Evolutionary conservation across 2,888 invertebrate genomes (phyloP).

Genomic region (Chaetogeoica ovagalla): DNA sequence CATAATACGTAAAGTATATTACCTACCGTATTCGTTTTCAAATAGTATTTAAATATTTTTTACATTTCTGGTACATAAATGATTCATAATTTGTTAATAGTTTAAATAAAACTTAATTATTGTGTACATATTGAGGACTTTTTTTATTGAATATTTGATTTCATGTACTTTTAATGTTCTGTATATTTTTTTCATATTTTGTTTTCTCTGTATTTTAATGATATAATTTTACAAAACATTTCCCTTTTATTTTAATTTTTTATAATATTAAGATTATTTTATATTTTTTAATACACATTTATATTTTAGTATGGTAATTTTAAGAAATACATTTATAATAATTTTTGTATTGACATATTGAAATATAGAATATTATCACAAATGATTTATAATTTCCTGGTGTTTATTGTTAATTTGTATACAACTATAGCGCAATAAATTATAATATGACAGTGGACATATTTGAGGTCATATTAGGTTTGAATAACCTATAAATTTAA

Average conservation of each 20-base stretch:
- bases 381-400: not conserved
- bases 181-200: constrained; percentile 34
- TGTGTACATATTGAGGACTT: constrained; percentile 22
- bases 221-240: constrained; percentile 2
- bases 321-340: not conserved
- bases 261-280: constrained; percentile 7
- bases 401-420: not conserved
- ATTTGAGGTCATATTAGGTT: not conserved
- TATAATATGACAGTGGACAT: not conserved
- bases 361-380: constrained; percentile 15
- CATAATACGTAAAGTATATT: not conserved
- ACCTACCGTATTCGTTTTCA: not conserved
- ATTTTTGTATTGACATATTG: constrained; percentile 6
- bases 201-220: not conserved
- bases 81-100: not conserved
- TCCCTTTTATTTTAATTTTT: constrained; percentile 10
- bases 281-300: not conserved
- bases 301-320: constrained; percentile 1
- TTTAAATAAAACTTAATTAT: constrained; percentile 8
- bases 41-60: not conserved
- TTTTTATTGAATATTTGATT: constrained; percentile 21
- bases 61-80: not conserved
- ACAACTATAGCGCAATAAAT: not conserved
- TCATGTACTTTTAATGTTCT: constrained; percentile 31
- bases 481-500: not conserved